Base-by-base conservation (phyloP, 2,888 invertebrate genomes). In the Scelioninae gen. 1 region DNA sequence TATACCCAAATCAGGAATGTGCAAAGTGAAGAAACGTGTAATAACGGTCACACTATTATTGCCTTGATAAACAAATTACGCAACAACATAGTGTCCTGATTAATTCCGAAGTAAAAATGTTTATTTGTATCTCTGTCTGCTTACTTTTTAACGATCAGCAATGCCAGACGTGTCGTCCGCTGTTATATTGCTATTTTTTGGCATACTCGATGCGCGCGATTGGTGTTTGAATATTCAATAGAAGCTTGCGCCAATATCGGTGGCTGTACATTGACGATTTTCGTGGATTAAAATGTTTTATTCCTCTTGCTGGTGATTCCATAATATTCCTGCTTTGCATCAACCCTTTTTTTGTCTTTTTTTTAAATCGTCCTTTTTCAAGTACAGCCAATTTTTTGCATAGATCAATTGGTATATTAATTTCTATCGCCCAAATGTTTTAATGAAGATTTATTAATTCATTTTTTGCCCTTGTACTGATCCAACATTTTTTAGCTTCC, bases 191-290 rank as follows among this genome's bases (percentile, higher is more conserved):
- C 49, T 74, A 66, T 74, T 81, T 81, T 68, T 81, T 74, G n/a
- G n/a, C n/a, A n/a, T n/a, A n/a, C n/a, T n/a, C 34, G 56, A 34
- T 38, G 68, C 29, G 43, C 47, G 56, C 60, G 75, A 75, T 81
- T 69, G 80, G 40, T 60, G 63, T 68, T 62, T 81, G 80, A 75
- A 81, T 75, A 75, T 81, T 81, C 75, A 81, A 69, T 81, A 75
- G 80, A 68, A 71, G 63, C 47, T 55, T 65, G 80, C 63, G 58
- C 43, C 69, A 75, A 75, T 81, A 81, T 81, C 63, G 75, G 53
- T 47, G 47, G 75, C 56, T 74, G 55, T 68, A 68, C 45, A 75
- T 69, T 58, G 75, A 71, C 65, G 76, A 71, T 76, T 81, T 81
- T 69, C 60, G 38, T 49, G 76, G 65, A 81, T 76, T 69, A 75